These are phyloP conservation scores for Falco novaeseelandiae DNA, from an alignment of 2,797 vertebrate species.

Conservation along the genomic window DNA sequence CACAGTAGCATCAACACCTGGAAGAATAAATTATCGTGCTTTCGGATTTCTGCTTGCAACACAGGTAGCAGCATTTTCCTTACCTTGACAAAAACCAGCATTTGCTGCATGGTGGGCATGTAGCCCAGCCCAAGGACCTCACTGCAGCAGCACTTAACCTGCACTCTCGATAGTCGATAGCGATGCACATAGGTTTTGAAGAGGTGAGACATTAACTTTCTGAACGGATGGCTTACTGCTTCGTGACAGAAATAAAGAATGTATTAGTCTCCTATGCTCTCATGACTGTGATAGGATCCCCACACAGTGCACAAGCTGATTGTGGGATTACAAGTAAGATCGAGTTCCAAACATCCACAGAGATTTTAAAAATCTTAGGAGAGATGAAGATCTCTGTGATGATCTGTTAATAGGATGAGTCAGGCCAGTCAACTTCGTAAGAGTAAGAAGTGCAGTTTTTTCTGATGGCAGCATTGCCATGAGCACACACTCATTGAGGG, in stretches of 20 bases:
- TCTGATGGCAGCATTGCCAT: neutral
- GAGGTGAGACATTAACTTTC: neutral
- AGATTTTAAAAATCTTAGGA: neutral
- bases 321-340: neutral
- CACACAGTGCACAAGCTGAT: neutral
- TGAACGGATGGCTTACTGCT: neutral
- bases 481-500: neutral
- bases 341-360: neutral
- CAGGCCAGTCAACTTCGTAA: neutral
- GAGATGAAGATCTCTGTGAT: neutral
- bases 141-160: neutral
- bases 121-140: neutral
- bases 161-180: neutral
- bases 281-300: neutral
- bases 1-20: neutral
- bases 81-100: neutral
- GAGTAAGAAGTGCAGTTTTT: neutral
- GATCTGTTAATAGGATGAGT: neutral
- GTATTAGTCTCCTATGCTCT: neutral
- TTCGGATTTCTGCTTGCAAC: slow-evolving; percentile 7
- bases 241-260: neutral
- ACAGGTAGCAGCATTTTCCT: neutral
- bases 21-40: neutral
- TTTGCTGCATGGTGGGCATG: neutral
- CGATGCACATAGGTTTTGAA: neutral